Base-by-base conservation (phyloP, 2,888 invertebrate species). In the Cheilosia vernalis region DNA sequence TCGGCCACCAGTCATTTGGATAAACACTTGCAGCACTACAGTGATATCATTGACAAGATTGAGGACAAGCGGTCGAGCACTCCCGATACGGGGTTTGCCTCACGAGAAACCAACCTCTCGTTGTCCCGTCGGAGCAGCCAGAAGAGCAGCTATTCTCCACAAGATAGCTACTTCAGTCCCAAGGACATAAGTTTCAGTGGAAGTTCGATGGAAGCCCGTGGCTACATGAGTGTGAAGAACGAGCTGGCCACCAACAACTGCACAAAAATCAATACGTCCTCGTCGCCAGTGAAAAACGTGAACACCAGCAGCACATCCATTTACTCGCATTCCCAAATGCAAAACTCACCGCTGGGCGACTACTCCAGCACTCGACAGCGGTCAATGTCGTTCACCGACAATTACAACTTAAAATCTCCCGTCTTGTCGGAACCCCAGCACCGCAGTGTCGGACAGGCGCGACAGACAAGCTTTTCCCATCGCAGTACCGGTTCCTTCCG, bases 361-460 rank as follows among this genome's bases (percentile, higher is more conserved):
- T 87, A 87, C 63, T 78, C 87, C 42, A 87, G 86, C 19, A 89
- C 89, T 74, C 90, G 93, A 15, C 93, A 93, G 64, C 91, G 93
- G 42, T 93, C 93, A 42, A 91, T 93, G 88, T 93, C 93, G n/a
- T 93, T 93, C 87, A 93, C 93, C 0, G 93, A 93, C 87, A 93
- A 93, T 87, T 90, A 91, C 89, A 89, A 91, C 74, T 88, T 91
- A 10, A 90, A 91, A 72, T 90, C 91, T 2, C 91, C 91, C 2
- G 90, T 90, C 13, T 69, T 90, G 17, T 89, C 90, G 10, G 92
- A 91, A 60, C 88, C 90, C 4, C 88, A 88, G 47, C 89, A 89
- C 73, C 88, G 88, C n/a, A 78, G 82, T 53, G 76, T 84, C n/a
- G 88, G 87, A 33, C 87, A 86, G 47, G 81, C 87, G 2, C 76